These are phyloP conservation scores for human DNA, from an alignment of 2,113 vertebrate species.

Conservation along the genomic window DNA sequence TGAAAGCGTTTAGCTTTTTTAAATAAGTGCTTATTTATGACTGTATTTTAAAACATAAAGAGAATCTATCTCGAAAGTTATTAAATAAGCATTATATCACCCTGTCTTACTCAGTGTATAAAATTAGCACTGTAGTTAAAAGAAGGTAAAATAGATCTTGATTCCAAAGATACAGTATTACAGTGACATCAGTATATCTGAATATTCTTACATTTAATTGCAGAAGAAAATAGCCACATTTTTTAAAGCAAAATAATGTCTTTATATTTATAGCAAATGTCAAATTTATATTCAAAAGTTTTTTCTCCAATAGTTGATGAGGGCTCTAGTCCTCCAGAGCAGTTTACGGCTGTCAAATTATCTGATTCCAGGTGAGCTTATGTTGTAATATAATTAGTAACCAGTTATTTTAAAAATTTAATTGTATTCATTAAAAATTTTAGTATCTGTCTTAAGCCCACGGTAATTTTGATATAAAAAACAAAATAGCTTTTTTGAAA, in stretches of 20 bases:
- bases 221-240: neutral
- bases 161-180: neutral
- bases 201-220: neutral
- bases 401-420: neutral
- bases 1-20: conserved; percentile 38
- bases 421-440: neutral
- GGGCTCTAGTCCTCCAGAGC: conserved; percentile 95
- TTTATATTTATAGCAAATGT: neutral
- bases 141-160: neutral
- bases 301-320: conserved; percentile 88
- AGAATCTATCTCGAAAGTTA: neutral
- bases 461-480: conserved; percentile 31
- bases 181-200: neutral
- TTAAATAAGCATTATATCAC: neutral
- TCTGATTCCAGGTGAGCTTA: conserved; percentile 93
- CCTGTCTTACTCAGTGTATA: neutral
- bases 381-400: neutral
- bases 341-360: conserved; percentile 96
- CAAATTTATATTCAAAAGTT: neutral
- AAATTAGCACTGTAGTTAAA: neutral
- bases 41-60: neutral
- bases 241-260: neutral
- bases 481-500: neutral
- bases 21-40: neutral
- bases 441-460: neutral